Evolutionary conservation across 1,140 invertebrate genomes (phyloP).

Genomic region (Saccostrea echinata): DNA sequence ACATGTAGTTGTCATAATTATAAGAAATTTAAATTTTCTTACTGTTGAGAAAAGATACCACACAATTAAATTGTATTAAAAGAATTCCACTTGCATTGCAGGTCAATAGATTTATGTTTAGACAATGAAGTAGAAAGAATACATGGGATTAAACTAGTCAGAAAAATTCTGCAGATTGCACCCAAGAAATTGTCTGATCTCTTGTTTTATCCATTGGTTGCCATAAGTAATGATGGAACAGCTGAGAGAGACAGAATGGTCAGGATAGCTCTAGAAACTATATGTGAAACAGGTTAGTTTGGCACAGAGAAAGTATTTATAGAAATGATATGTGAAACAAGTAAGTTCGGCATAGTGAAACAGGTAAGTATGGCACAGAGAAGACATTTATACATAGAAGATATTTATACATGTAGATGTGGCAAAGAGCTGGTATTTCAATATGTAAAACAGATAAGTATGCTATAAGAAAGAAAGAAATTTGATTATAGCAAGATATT

Average conservation of each 20-base stretch:
- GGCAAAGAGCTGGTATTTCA: neutral
- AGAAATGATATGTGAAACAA: neutral
- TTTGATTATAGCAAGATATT: too few species aligned
- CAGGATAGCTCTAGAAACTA: conserved; percentile 89
- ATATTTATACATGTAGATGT: too few species aligned
- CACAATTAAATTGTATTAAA: neutral
- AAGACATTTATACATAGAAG: too few species aligned
- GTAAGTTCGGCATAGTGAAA: neutral
- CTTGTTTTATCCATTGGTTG: conserved; percentile 87
- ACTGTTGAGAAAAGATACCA: too few species aligned
- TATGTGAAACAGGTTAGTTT: conserved; percentile 89
- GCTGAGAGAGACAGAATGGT: conserved; percentile 90
- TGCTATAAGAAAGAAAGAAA: too few species aligned
- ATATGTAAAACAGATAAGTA: too few species aligned
- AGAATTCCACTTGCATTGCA: conserved; percentile 69
- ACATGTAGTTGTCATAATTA: too few species aligned
- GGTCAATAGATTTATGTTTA: conserved; percentile 88
- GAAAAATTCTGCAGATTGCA: conserved; percentile 86
- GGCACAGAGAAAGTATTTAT: too few species aligned
- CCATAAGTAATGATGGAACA: conserved; percentile 88
- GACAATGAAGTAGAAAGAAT: conserved; percentile 93
- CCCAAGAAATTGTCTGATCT: conserved; percentile 85
- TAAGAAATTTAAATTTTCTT: too few species aligned
- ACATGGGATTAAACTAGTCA: conserved; percentile 91
- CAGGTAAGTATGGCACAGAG: neutral